Base-by-base conservation (phyloP, 1,140 invertebrate genomes). In the Drosophila sturtevanti region DNA sequence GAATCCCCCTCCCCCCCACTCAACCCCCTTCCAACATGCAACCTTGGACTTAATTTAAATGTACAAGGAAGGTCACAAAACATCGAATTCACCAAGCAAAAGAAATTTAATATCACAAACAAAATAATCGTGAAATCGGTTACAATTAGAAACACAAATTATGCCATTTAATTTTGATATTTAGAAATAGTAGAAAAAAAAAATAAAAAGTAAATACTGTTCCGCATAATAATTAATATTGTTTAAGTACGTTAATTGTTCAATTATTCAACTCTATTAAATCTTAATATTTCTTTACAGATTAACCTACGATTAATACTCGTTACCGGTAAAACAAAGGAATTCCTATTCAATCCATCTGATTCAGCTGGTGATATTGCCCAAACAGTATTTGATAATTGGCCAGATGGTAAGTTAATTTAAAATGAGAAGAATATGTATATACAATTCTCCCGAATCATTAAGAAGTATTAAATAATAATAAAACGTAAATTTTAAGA, bases 341-440 rank as follows among this genome's bases (percentile, higher is more conserved):
- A 99, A 94, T 99, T 98, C 94, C 94, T 99, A 92, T 99, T 99
- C 94, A 97, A 95, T 92, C 97, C 98, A 54, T 97, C 96, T 91
- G 98, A 98, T 94, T 99, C 98, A 63, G 99, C 98, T 79, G 97
- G 98, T 80, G 98, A 99, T 93, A 99, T 99, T 93, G 98, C 98
- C 85, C 97, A 99, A 93, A 96, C 98, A 95, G 98, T 99, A 81
- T 99, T 99, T 93, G 98, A 98, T 92, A 98, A 98, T 93, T 99
- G 99, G 99, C 98, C 98, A 62, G 95, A 97, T 95, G 97, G 96
- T 97, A 93, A 94, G 91, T 79, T 24, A 24, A 24, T 24, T n/a
- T 4, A 37, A 16, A 41, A 35, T n/a, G 6, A 54, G 11, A 55
- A n/a, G 0, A 18, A 59, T 27, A 35, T 59, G 11, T 64, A 55